Evolutionary conservation across 2,888 invertebrate genomes (phyloP).

Genomic region (Mellilla xanthometata): DNA sequence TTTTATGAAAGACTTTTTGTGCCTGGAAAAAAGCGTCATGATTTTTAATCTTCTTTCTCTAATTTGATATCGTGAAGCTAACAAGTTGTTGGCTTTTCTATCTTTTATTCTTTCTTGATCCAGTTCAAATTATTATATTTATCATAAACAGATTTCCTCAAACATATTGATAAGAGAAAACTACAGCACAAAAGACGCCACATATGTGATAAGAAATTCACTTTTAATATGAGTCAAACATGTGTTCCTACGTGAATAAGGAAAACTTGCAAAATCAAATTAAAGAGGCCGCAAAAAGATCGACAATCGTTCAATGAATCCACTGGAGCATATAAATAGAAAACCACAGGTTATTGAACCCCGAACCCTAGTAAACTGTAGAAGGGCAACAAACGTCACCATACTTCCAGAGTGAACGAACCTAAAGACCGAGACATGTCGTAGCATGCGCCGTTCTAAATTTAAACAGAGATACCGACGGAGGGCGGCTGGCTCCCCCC

Average conservation of each 20-base stretch:
- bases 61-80: too few species aligned
- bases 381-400: conserved; percentile 34
- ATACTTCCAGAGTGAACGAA: conserved; percentile 73
- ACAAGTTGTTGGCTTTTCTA: too few species aligned
- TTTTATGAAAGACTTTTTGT: background rate
- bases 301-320: conserved; percentile 5
- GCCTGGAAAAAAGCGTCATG: too few species aligned
- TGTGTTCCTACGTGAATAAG: too few species aligned
- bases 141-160: too few species aligned
- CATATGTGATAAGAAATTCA: too few species aligned
- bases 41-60: too few species aligned
- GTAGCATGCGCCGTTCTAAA: conserved; percentile 66
- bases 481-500: conserved; percentile 77
- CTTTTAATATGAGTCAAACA: too few species aligned
- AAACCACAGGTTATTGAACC: conserved; percentile 21
- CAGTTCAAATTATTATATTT: too few species aligned
- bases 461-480: conserved; percentile 53
- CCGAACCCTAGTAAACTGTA: conserved; percentile 24
- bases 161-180: too few species aligned
- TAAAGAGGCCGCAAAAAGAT: conserved; percentile 13
- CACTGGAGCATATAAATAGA: conserved; percentile 16
- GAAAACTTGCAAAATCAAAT: background rate
- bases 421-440: conserved; percentile 50
- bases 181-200: too few species aligned
- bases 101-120: too few species aligned